Conservation (phyloP, 2,888 invertebrate genomes). For the Tanypteryx hageni region DNA sequence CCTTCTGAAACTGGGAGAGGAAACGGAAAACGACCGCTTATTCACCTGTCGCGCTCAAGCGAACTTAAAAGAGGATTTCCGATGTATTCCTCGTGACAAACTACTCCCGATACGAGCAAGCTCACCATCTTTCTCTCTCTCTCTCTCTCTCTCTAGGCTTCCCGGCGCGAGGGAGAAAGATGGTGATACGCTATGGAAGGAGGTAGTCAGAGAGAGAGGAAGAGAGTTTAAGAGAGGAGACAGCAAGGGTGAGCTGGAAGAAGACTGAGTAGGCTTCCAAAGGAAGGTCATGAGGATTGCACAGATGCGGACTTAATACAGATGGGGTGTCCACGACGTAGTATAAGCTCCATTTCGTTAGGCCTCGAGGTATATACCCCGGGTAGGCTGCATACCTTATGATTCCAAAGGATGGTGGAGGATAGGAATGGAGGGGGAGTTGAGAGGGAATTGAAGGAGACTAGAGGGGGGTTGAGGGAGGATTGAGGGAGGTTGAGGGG, state of each 20-base stretch:
- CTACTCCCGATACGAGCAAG: background rate
- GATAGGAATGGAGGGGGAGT: no score
- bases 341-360: background rate
- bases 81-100: background rate
- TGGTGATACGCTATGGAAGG: background rate
- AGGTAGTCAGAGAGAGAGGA: background rate
- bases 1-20: background rate
- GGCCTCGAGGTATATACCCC: background rate
- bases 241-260: background rate
- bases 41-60: background rate
- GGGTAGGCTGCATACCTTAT: background rate
- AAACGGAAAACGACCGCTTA: background rate
- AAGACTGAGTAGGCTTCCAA: background rate
- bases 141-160: background rate
- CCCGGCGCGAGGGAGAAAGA: background rate
- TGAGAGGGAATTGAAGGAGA: no score
- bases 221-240: background rate
- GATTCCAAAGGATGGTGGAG: background rate
- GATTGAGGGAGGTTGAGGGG: background rate
- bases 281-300: conserved; percentile 6
- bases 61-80: background rate
- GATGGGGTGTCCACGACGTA: background rate
- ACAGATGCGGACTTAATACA: conserved; percentile 1
- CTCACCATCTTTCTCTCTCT: background rate
- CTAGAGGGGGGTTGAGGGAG: background rate